Conservation (phyloP, 1,140 invertebrate species). For the Ceratina calcarata region DNA sequence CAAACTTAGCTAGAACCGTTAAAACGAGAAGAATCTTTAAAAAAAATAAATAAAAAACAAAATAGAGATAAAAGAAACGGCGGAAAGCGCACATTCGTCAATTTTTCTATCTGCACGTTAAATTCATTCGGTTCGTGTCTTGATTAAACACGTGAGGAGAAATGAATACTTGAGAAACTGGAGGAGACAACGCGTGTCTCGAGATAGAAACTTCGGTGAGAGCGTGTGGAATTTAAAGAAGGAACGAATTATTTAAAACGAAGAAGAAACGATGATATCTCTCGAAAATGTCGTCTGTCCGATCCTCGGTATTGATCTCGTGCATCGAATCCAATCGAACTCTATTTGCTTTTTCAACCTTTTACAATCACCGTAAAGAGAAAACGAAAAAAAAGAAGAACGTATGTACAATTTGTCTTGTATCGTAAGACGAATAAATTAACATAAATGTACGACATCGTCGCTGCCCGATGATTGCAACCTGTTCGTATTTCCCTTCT, state of each 20-base stretch:
- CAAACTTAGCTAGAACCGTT: conserved; percentile 23
- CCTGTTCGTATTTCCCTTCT: neutral
- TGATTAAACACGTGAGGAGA: conserved; percentile 1
- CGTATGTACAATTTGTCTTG: conserved; percentile 70
- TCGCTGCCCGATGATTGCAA: neutral
- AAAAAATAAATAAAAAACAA: conserved; percentile 11
- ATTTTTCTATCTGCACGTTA: conserved; percentile 68
- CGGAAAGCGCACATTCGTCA: conserved; percentile 61
- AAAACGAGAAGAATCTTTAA: neutral
- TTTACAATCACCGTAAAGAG: conserved; percentile 65
- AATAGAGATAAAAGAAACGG: neutral
- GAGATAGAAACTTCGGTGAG: conserved; percentile 22
- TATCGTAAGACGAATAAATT: conserved; percentile 70
- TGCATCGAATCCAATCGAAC: conserved; percentile 69
- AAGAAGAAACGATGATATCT: conserved; percentile 39
- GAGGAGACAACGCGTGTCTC: conserved; percentile 45
- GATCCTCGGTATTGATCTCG: conserved; percentile 58
- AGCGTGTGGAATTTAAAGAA: neutral
- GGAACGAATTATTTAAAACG: neutral
- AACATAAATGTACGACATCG: conserved; percentile 64
- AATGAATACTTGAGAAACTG: neutral
- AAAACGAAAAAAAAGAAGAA: conserved; percentile 11
- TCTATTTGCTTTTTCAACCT: conserved; percentile 70
- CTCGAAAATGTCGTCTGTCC: conserved; percentile 58
- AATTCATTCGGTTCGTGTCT: conserved; percentile 39